phyloP scores from a whole-genome alignment of 2,113 vertebrate species.

The Colistium nudipinnis region DNA sequence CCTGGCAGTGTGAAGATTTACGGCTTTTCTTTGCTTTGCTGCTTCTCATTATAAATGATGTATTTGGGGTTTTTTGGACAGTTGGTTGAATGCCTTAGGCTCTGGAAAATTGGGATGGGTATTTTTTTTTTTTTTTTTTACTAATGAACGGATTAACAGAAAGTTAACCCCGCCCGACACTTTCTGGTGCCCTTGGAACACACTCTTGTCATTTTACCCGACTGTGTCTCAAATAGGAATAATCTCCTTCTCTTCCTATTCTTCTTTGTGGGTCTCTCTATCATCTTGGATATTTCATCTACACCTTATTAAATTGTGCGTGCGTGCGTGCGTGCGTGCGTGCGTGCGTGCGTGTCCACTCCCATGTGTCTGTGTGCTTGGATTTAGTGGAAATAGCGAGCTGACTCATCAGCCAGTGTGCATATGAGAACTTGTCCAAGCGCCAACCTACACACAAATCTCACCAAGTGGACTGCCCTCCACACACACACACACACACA shows the following conservation, averaged over 20 bases:
- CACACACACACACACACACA: slow-evolving; percentile 3
- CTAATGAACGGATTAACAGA: not conserved
- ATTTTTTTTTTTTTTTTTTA: not conserved
- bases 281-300: slow-evolving; percentile 40
- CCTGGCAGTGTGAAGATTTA: too few species aligned
- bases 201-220: slow-evolving; percentile 51
- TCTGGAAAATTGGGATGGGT: not conserved
- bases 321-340: slow-evolving; percentile 20
- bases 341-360: slow-evolving; percentile 26
- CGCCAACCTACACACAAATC: slow-evolving; percentile 53
- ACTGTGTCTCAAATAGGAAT: slow-evolving; percentile 59
- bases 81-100: not conserved
- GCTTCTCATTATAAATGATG: too few species aligned
- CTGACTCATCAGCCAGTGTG: slow-evolving; percentile 64
- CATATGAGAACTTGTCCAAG: slow-evolving; percentile 44
- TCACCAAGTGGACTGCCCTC: slow-evolving; percentile 3
- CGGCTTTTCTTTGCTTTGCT: too few species aligned
- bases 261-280: slow-evolving; percentile 28
- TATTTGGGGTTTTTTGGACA: too few species aligned
- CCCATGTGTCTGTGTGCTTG: slow-evolving; percentile 43
- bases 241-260: slow-evolving; percentile 10
- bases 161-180: not conserved
- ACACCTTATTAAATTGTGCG: slow-evolving; percentile 46
- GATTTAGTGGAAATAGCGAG: slow-evolving; percentile 55
- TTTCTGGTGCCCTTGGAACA: slow-evolving; percentile 42